phyloP scores from a whole-genome alignment of 1,140 invertebrate species.

The Drosophila mojavensis region DNA sequence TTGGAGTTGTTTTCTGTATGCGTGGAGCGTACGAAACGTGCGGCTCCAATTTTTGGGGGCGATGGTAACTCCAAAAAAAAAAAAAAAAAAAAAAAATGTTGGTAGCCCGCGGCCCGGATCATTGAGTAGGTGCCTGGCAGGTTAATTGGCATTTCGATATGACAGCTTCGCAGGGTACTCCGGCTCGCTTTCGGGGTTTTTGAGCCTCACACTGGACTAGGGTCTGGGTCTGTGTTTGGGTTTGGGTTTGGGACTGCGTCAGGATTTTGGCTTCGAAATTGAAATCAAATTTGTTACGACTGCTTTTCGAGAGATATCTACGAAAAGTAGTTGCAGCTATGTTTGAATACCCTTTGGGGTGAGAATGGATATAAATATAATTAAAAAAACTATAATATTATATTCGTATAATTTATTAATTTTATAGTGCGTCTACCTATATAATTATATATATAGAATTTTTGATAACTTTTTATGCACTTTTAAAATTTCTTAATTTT shows the following conservation, averaged over 20 bases:
- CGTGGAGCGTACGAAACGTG: conserved; percentile 38
- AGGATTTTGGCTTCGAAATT: conserved; percentile 50
- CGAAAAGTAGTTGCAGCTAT: not conserved
- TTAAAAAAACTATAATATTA: too few species aligned
- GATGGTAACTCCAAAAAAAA: not conserved
- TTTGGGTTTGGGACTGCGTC: too few species aligned
- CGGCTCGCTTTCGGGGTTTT: not conserved
- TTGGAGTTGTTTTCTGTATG: conserved; percentile 41
- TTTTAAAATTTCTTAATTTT: too few species aligned
- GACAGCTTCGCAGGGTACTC: conserved; percentile 47
- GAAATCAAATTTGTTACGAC: conserved; percentile 59
- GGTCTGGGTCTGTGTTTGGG: not conserved
- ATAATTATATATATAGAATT: too few species aligned
- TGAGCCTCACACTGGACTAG: not conserved
- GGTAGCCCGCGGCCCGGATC: conserved; percentile 33
- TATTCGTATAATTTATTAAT: too few species aligned
- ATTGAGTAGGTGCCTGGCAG: conserved; percentile 48
- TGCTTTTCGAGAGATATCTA: conserved; percentile 9
- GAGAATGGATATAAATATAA: too few species aligned
- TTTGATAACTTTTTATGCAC: too few species aligned
- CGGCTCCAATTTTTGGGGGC: not conserved
- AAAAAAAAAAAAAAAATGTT: conserved; percentile 2
- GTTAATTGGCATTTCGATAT: conserved; percentile 79
- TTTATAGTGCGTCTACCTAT: too few species aligned
- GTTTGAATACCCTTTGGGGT: not conserved